Conservation (phyloP, 2,113 vertebrate species). For the Antennarius striatus region DNA sequence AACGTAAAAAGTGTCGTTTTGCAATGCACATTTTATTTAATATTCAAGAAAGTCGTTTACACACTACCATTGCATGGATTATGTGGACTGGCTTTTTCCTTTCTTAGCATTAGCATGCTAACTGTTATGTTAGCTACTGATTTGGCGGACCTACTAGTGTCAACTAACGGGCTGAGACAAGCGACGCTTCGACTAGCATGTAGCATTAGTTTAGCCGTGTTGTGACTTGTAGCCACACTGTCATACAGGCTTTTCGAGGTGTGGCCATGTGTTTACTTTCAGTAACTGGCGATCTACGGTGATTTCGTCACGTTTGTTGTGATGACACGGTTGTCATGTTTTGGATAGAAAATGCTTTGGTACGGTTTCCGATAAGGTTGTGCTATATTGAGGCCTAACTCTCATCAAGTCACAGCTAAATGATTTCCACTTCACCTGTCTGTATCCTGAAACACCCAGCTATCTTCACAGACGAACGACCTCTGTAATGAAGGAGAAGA, state of each 20-base stretch:
- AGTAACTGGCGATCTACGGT: neutral
- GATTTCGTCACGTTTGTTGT: neutral
- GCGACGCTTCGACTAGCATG: conserved; percentile 38
- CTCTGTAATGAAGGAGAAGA: conserved; percentile 5
- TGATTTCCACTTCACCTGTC: neutral
- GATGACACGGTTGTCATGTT: conserved; percentile 35
- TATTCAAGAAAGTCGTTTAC: neutral
- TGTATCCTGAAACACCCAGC: conserved; percentile 5
- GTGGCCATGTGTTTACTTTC: neutral
- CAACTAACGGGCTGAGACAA: conserved; percentile 37
- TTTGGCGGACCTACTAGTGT: conserved; percentile 44
- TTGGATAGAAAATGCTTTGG: conserved; percentile 1
- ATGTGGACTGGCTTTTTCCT: neutral
- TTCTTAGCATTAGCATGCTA: conserved; percentile 60
- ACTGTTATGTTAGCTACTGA: conserved; percentile 30
- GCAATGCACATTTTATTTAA: too few species aligned
- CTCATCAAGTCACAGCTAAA: conserved; percentile 32
- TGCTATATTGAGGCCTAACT: conserved; percentile 49
- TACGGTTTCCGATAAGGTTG: conserved; percentile 14
- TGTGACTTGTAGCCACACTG: conserved; percentile 2
- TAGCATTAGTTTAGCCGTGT: conserved; percentile 38
- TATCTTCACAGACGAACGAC: conserved; percentile 2
- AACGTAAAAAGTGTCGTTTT: neutral
- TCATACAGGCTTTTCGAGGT: neutral
- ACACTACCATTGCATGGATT: neutral